A percentile compares a stretch with the other conserved stretches of the same genome.
Conservation (phyloP, 2,113 vertebrate species). For the Epinephelus lanceolatus region DNA sequence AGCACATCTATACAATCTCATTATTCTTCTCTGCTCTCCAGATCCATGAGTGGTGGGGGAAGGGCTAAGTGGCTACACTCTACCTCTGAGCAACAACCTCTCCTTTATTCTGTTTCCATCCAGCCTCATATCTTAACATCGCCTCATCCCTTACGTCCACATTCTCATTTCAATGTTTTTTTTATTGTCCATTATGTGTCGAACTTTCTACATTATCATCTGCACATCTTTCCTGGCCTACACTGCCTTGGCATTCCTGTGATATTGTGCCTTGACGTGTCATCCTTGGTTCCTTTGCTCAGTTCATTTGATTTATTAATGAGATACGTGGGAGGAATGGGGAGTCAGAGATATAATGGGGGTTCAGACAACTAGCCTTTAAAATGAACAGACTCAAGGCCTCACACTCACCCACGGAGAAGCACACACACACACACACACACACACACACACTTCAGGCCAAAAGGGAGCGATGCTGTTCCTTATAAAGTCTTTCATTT, state of each 20-base stretch:
- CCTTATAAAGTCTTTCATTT: not conserved
- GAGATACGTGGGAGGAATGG: conserved; percentile 25
- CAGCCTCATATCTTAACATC: not conserved
- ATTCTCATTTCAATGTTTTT: conserved; percentile 10
- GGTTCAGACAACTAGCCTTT: conserved; percentile 13
- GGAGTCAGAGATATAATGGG: conserved; percentile 6
- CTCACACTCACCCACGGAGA: not conserved
- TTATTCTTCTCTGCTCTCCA: conserved; percentile 57
- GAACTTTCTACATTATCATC: too few species aligned
- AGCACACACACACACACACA: too few species aligned
- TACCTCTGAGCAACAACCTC: conserved; percentile 9
- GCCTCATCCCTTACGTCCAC: not conserved
- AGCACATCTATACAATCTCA: conserved; percentile 54
- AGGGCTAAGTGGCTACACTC: conserved; percentile 42
- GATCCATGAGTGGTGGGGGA: conserved; percentile 28
- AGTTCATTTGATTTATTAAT: conserved; percentile 49
- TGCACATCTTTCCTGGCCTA: not conserved
- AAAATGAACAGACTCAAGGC: conserved; percentile 7
- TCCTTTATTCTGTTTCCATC: not conserved
- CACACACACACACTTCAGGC: not conserved
- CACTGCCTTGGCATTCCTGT: not conserved
- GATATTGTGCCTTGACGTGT: conserved; percentile 18
- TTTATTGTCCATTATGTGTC: not conserved
- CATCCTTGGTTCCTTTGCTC: conserved; percentile 1
- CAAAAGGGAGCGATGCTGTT: not conserved